Conservation (phyloP, 2,888 invertebrate genomes). For the Sphinx pinastri region DNA sequence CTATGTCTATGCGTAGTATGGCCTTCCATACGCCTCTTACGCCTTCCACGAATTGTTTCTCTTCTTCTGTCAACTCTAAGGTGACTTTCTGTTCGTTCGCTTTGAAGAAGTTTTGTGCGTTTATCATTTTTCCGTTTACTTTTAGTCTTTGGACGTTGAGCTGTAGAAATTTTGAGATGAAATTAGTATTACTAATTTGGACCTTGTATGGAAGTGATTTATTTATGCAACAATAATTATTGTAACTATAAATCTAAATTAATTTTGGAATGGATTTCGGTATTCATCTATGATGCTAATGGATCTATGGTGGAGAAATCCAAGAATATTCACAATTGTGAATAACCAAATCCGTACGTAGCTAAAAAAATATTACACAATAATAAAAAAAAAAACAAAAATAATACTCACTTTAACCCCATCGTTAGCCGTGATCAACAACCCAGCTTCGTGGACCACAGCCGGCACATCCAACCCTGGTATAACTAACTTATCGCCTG, state of each 20-base stretch:
- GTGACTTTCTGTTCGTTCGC: conserved; percentile 80
- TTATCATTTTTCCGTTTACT: conserved; percentile 91
- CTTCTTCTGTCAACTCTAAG: conserved; percentile 89
- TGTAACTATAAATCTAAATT: no score
- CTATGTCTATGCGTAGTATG: conserved; percentile 90
- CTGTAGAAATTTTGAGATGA: conserved; percentile 60
- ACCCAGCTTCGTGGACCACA: conserved; percentile 90
- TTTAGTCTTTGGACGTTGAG: conserved; percentile 91
- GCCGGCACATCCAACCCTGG: conserved; percentile 85
- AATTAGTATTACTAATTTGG: no score
- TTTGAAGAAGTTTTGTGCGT: conserved; percentile 91
- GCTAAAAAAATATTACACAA: no score
- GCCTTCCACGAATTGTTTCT: conserved; percentile 86
- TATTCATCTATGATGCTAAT: no score
- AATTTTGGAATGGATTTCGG: no score
- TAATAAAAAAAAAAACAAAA: no score
- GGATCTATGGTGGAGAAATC: no score
- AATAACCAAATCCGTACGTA: no score
- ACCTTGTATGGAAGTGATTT: no score
- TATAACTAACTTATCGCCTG: conserved; percentile 84
- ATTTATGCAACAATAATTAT: no score
- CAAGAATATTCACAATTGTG: no score
- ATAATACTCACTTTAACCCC: conserved; percentile 84
- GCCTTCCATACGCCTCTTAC: conserved; percentile 91
- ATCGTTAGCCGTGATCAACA: conserved; percentile 92